A percentile compares a stretch with the other conserved stretches of the same genome.
Evolutionary conservation across 2,113 vertebrate genomes (phyloP).

Genomic region (Apodemus sylvaticus): DNA sequence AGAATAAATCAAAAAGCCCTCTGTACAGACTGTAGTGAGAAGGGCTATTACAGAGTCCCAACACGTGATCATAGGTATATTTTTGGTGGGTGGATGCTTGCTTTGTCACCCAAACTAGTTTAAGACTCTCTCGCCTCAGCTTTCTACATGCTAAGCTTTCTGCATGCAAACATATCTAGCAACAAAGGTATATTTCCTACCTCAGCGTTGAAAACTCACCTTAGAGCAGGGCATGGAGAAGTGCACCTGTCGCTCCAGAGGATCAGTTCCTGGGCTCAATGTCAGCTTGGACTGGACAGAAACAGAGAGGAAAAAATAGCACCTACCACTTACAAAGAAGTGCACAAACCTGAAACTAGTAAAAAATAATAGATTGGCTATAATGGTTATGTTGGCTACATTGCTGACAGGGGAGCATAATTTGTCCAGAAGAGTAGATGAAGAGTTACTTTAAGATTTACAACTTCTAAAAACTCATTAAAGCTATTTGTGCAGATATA

Average conservation of each 20-base stretch:
- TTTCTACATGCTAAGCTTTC: neutral
- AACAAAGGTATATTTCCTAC: conserved; percentile 49
- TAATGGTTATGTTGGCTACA: neutral
- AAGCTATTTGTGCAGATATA: neutral
- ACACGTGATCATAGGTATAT: neutral
- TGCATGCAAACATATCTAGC: neutral
- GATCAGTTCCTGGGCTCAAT: neutral
- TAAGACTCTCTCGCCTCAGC: neutral
- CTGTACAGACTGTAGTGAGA: neutral
- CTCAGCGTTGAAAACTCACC: neutral
- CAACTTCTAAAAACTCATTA: neutral
- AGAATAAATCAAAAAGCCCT: conserved; percentile 12
- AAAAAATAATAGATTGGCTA: neutral
- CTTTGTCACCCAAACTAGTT: neutral
- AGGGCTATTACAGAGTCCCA: conserved; percentile 33
- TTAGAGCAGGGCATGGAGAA: neutral
- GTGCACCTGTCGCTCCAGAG: neutral
- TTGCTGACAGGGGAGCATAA: neutral
- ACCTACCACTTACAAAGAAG: conserved; percentile 39
- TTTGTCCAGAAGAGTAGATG: neutral
- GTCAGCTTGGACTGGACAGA: neutral
- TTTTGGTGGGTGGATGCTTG: neutral
- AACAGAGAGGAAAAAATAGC: neutral
- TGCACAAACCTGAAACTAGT: conserved; percentile 25
- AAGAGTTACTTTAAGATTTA: neutral